phyloP scores from a whole-genome alignment of 2,888 invertebrate species.

The Epirrita christyi region DNA sequence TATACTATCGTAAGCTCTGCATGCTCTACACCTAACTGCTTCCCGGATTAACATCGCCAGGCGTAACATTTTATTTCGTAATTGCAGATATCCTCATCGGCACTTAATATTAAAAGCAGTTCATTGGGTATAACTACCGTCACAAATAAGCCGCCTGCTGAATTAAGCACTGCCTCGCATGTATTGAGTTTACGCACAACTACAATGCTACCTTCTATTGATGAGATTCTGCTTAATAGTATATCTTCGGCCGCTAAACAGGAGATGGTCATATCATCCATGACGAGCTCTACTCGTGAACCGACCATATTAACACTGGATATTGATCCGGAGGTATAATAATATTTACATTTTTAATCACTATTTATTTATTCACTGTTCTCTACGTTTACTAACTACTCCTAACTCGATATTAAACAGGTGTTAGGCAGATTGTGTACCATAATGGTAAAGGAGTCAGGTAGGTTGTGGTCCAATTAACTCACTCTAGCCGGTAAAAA shows the following conservation, averaged over 20 bases:
- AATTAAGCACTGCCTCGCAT: slow-evolving; percentile 84
- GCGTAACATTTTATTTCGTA: slow-evolving; percentile 78
- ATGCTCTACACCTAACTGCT: slow-evolving; percentile 68
- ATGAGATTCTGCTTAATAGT: slow-evolving; percentile 86
- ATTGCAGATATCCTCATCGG: slow-evolving; percentile 82
- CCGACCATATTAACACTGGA: slow-evolving; percentile 85
- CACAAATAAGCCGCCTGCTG: slow-evolving; percentile 75
- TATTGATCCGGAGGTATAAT: slow-evolving; percentile 86
- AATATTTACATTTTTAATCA: slow-evolving; percentile 52
- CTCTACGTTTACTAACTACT: slow-evolving; percentile 33
- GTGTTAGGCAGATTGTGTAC: no score
- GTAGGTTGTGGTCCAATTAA: no score
- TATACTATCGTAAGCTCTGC: slow-evolving; percentile 58
- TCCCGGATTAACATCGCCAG: slow-evolving; percentile 57
- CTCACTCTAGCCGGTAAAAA: no score
- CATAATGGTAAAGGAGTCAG: no score
- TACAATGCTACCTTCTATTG: slow-evolving; percentile 85
- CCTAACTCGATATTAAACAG: slow-evolving; percentile 32
- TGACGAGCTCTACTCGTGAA: slow-evolving; percentile 80
- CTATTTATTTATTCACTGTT: slow-evolving; percentile 35
- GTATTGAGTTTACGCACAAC: slow-evolving; percentile 83
- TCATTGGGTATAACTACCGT: slow-evolving; percentile 76
- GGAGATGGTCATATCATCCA: slow-evolving; percentile 82
- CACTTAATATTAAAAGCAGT: slow-evolving; percentile 82
- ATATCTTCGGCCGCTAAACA: slow-evolving; percentile 86